A percentile compares a stretch with the other conserved stretches of the same genome.
phyloP scores from a whole-genome alignment of 2,888 invertebrate genomes.

The Venusia cambrica region DNA sequence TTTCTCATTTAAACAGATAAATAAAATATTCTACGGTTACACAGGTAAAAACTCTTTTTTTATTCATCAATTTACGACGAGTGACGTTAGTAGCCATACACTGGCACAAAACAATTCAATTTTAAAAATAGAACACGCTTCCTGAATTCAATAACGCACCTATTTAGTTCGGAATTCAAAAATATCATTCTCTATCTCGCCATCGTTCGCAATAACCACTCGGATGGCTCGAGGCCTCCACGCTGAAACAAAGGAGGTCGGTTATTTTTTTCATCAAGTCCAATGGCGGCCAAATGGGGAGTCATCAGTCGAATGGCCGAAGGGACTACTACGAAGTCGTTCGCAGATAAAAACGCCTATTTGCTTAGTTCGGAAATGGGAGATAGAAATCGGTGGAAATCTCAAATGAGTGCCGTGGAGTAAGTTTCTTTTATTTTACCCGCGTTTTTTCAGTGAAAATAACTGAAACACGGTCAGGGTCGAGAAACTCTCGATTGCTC shows the following conservation, averaged over 20 bases:
- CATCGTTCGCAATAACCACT: constrained; percentile 15
- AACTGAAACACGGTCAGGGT: constrained; percentile 1
- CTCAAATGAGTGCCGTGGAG: constrained; percentile 4
- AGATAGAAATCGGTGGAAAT: constrained; percentile 17
- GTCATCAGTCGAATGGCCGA: constrained; percentile 31
- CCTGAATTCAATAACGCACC: constrained; percentile 10
- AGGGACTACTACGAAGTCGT: constrained; percentile 24
- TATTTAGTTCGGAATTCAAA: constrained; percentile 25
- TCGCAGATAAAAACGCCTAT: constrained; percentile 18
- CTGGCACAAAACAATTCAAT: constrained; percentile 1
- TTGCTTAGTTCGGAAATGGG: constrained; percentile 20
- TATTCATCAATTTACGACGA: too few relatives aligned
- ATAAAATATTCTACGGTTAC: too few relatives aligned
- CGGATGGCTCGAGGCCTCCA: constrained; percentile 11
- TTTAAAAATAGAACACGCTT: constrained; percentile 9
- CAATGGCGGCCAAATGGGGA: constrained; percentile 30
- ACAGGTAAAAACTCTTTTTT: too few relatives aligned
- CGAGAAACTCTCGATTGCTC: too few relatives aligned
- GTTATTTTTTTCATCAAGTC: constrained; percentile 34
- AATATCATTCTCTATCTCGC: constrained; percentile 17
- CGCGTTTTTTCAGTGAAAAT: neutral
- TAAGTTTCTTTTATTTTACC: constrained; percentile 6
- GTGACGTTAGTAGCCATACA: too few relatives aligned
- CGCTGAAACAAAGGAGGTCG: constrained; percentile 28
- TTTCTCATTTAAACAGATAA: too few relatives aligned